Base-by-base conservation (phyloP, 2,113 vertebrate genomes). In the Grantiella picta region DNA sequence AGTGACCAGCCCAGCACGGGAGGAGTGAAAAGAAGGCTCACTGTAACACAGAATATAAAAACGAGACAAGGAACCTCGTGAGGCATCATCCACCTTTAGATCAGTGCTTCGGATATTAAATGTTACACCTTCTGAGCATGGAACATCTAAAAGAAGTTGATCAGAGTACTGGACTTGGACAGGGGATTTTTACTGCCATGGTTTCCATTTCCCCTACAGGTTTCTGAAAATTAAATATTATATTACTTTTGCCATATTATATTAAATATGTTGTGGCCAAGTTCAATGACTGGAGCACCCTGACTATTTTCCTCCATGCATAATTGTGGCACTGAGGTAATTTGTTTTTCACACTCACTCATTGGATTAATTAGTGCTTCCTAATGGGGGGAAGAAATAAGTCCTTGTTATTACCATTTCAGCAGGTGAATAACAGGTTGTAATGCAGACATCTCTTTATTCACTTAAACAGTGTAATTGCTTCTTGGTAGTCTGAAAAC, bases 1-100 rank as follows among this genome's bases (percentile, higher is more conserved):
- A 7, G 25, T 36, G 8, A 8, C 3, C 45, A 60, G 21, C 44
- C 1, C 20, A 57, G 5, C 13, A 11, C 2, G 22, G 33, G 11
- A 44, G 25, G 10, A 40, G 15, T 11, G 31, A 52, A 28, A 7
- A 23, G 0, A 1, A 0, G 0, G 2, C 13, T 68, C 31, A 54
- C 13, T 7, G 9, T 25, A 60, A 54, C 21, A 20, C 2, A 33
- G 6, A 44, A 19, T 22, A 35, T 10, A 33, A 82, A 82, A 50
- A 5, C 23, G n/a, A n/a, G 38, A 18, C 3, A 23, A 64, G 4
- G 12, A 89, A 45, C n/a, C 6, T 38, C 2, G 1, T 10, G 15
- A 49, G 25, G 13, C n/a, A 61, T 23, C 15, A 66, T 13, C 7
- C 38, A 3, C 10, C 5, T 60, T 70, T 29, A 56, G 29, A 18